Conservation (phyloP, 30 jellyfish, hydroid and myxozoan genomes). For the Chrysaora quinquecirrha region DNA sequence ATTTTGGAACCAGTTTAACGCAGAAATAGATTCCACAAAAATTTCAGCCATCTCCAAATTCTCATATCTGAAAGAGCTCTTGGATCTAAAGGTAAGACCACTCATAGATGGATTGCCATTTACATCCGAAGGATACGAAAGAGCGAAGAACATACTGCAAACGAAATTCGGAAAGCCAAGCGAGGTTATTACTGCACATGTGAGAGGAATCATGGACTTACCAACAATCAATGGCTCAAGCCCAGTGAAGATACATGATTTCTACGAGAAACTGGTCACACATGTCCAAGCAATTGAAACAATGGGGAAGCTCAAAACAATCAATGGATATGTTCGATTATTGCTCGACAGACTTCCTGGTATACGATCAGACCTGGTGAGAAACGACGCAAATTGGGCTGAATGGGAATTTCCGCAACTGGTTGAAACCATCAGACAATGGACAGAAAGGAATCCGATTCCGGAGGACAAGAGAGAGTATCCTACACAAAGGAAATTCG, state of each 20-base stretch:
- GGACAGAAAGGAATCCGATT: conserved; percentile 63
- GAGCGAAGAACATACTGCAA: conserved; percentile 39
- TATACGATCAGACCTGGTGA: conserved; percentile 61
- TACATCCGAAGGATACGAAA: conserved; percentile 51
- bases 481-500: background rate
- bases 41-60: conserved; percentile 23
- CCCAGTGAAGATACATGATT: conserved; percentile 35
- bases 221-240: conserved; percentile 45
- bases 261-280: conserved; percentile 21
- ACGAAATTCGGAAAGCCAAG: conserved; percentile 55
- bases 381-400: conserved; percentile 55
- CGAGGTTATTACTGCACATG: conserved; percentile 52
- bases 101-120: conserved; percentile 40
- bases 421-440: conserved; percentile 47
- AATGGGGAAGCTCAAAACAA: conserved; percentile 58
- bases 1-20: conserved; percentile 48
- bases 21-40: conserved; percentile 37
- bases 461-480: background rate
- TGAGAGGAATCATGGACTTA: conserved; percentile 16
- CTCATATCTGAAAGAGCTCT: conserved; percentile 36
- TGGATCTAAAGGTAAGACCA: conserved; percentile 19
- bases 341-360: conserved; percentile 71
- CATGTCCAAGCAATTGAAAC: conserved; percentile 73
- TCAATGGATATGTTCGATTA: conserved; percentile 42
- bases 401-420: conserved; percentile 58